These are phyloP conservation scores for Spodoptera exigua DNA, from an alignment of 2,888 invertebrate species.

Conservation along the genomic window DNA sequence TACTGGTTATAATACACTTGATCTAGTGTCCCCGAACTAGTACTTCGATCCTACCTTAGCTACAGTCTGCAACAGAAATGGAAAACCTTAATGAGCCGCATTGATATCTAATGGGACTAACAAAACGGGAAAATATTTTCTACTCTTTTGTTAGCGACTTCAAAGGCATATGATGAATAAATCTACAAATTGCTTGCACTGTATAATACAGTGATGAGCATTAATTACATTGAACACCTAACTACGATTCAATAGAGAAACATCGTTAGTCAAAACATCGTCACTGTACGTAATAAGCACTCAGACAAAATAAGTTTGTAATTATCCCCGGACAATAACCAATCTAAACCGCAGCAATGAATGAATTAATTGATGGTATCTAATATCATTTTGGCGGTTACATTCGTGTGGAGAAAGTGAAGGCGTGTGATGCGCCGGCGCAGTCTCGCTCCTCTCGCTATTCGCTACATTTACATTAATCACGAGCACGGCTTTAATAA, in stretches of 20 bases:
- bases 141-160: not conserved
- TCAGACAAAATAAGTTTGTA: too few relatives aligned
- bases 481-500: conserved; percentile 57
- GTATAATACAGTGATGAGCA: too few relatives aligned
- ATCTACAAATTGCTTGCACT: too few relatives aligned
- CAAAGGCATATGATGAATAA: too few relatives aligned
- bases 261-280: too few relatives aligned
- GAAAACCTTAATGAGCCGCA: not conserved
- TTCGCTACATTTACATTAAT: conserved; percentile 61
- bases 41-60: conserved; percentile 15
- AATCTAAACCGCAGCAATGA: conserved; percentile 39
- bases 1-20: conserved; percentile 51
- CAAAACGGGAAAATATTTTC: not conserved
- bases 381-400: conserved; percentile 68
- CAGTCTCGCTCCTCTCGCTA: conserved; percentile 45
- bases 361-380: conserved; percentile 53
- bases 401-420: conserved; percentile 71
- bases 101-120: not conserved
- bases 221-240: too few relatives aligned
- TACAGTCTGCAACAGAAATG: conserved; percentile 44
- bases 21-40: conserved; percentile 43
- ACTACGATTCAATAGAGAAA: too few relatives aligned
- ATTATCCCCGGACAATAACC: conserved; percentile 11
- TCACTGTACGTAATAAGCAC: too few relatives aligned
- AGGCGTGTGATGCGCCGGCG: conserved; percentile 60